A percentile compares a stretch with the other conserved stretches of the same genome.
Conservation (phyloP, 2,113 vertebrate species). For the Eptesicus fuscus region DNA sequence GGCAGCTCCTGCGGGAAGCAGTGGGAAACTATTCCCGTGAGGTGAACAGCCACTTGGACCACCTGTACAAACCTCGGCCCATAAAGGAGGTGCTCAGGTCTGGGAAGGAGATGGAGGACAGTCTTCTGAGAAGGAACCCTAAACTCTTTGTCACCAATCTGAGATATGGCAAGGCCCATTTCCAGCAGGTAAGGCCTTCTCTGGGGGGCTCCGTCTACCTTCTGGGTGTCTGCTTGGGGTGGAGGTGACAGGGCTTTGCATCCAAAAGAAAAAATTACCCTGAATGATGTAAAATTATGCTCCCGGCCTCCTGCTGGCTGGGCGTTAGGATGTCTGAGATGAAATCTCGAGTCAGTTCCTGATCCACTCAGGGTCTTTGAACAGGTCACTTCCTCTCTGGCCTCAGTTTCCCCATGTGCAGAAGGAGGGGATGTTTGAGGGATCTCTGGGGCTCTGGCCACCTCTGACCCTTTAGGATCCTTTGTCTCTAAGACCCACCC, state of each 20-base stretch:
- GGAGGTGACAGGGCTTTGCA: no score
- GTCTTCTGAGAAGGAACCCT: conserved; percentile 78
- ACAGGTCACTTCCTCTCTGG: not conserved
- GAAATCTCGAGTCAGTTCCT: not conserved
- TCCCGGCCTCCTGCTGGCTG: not conserved
- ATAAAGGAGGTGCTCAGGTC: conserved; percentile 67
- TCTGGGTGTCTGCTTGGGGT: not conserved
- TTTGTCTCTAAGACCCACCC: no score
- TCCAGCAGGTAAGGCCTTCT: conserved; percentile 79
- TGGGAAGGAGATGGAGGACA: conserved; percentile 73
- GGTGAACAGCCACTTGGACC: conserved; percentile 83
- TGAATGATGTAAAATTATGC: rapidly evolving
- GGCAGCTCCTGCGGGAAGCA: conserved; percentile 77
- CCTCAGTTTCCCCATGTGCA: no score
- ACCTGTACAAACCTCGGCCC: conserved; percentile 60
- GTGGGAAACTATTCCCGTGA: conserved; percentile 64
- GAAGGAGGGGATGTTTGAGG: no score
- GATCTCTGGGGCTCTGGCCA: no score
- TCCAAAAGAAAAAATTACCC: not conserved
- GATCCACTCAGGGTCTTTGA: not conserved
- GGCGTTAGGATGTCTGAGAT: not conserved
- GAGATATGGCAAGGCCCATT: conserved; percentile 80
- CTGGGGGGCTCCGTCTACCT: not conserved
- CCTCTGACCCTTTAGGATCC: no score
- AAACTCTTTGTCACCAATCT: conserved; percentile 86